Conservation (phyloP, 2,888 invertebrate species). For the Drosophila anomalipes region DNA sequence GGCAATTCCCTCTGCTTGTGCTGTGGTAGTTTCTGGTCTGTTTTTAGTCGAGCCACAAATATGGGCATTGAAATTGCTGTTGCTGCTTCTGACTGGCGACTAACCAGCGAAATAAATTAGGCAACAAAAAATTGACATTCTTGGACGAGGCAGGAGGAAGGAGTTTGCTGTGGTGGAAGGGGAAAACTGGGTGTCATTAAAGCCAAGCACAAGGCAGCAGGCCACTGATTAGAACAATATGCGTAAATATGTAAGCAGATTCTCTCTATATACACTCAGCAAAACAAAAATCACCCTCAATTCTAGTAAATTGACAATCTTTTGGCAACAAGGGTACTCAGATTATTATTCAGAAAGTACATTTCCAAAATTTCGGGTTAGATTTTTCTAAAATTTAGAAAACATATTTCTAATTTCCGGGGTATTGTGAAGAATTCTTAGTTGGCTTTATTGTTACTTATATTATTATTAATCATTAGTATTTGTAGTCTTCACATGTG, state of each 20-base stretch:
- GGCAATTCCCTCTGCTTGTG: neutral
- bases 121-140: constrained; percentile 76
- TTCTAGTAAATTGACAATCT: neutral
- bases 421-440: too few species aligned
- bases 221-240: constrained; percentile 77
- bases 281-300: neutral
- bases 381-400: neutral
- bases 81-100: constrained; percentile 27
- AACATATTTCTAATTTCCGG: neutral
- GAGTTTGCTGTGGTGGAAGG: neutral
- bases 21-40: constrained; percentile 43
- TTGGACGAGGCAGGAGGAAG: constrained; percentile 17
- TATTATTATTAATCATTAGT: too few species aligned
- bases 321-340: neutral
- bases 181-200: constrained; percentile 53
- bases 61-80: constrained; percentile 43
- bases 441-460: too few species aligned
- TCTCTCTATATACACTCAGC: constrained; percentile 18
- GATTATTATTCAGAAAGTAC: neutral
- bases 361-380: neutral
- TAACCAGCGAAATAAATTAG: constrained; percentile 70
- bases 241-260: constrained; percentile 71
- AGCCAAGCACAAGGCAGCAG: constrained; percentile 49
- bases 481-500: too few species aligned
- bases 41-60: constrained; percentile 53